phyloP scores from a whole-genome alignment of 35 echinoderm and acorn worm species.

The Nesometra sesokonis region DNA sequence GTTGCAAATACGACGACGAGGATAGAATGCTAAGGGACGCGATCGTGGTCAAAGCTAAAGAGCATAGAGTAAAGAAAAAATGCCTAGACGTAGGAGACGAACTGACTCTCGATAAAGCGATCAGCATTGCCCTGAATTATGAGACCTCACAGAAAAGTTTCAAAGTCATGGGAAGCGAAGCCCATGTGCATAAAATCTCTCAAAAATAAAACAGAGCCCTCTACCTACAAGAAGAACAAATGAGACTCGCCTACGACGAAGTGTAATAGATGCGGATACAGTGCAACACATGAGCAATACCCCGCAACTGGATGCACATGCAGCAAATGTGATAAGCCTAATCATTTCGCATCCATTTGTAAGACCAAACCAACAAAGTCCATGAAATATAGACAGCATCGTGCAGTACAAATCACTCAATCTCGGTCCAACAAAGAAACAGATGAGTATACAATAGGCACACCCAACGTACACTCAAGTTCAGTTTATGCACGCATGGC shows the following conservation, averaged over 20 bases:
- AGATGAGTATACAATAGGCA: background rate
- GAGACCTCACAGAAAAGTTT: background rate
- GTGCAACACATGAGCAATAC: conserved; percentile 2
- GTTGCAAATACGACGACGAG: background rate
- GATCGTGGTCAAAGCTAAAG: background rate
- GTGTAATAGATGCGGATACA: background rate
- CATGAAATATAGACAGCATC: background rate
- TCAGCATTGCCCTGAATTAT: background rate
- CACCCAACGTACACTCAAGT: background rate
- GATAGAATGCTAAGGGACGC: background rate
- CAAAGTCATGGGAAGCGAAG: background rate
- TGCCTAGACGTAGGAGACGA: background rate
- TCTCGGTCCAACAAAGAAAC: background rate
- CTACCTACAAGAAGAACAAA: background rate
- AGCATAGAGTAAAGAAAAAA: background rate
- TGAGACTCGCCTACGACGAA: background rate
- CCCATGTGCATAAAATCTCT: background rate
- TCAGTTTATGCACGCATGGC: background rate
- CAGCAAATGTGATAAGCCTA: conserved; percentile 11
- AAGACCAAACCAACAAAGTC: background rate
- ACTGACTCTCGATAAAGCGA: background rate
- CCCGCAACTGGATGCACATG: background rate
- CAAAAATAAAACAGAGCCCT: background rate
- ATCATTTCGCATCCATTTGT: background rate
- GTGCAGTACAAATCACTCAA: background rate